Conservation (phyloP, 2,113 vertebrate genomes). For the Nothobranchius kuhntae region DNA sequence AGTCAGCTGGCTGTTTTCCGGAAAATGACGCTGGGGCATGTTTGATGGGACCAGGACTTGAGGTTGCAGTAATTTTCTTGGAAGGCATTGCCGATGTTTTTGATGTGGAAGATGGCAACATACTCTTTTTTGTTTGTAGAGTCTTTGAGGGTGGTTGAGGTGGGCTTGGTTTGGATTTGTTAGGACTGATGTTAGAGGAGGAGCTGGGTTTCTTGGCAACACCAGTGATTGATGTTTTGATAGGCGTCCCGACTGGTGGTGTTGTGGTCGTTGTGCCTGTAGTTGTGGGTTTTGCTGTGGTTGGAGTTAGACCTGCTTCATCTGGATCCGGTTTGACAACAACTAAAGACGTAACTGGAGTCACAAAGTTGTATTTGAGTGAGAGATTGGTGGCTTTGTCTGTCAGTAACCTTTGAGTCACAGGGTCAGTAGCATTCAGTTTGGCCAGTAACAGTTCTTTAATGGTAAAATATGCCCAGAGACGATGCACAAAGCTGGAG, state of each 20-base stretch:
- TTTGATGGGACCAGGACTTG: conserved; percentile 41
- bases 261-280: conserved; percentile 45
- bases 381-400: conserved; percentile 85
- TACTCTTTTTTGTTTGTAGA: conserved; percentile 34
- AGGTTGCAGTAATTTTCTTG: conserved; percentile 60
- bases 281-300: conserved; percentile 49
- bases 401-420: conserved; percentile 70
- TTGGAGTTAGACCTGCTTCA: conserved; percentile 52
- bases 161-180: conserved; percentile 49
- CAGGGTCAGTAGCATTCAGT: conserved; percentile 72
- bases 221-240: conserved; percentile 34
- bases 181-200: conserved; percentile 21
- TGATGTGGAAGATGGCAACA: conserved; percentile 10
- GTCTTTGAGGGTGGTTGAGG: conserved; percentile 44
- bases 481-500: conserved; percentile 77
- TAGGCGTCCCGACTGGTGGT: conserved; percentile 15
- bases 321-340: conserved; percentile 80
- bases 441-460: conserved; percentile 81
- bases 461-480: conserved; percentile 87
- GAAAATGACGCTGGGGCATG: conserved; percentile 41
- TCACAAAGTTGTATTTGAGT: conserved; percentile 86
- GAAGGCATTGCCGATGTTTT: conserved; percentile 3
- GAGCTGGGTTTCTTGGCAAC: conserved; percentile 31
- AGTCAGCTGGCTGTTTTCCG: conserved; percentile 42
- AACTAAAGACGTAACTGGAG: conserved; percentile 84